A percentile compares a stretch with the other conserved stretches of the same genome.
Conservation (phyloP, 2,797 vertebrate species). For the Salarias fasciatus region DNA sequence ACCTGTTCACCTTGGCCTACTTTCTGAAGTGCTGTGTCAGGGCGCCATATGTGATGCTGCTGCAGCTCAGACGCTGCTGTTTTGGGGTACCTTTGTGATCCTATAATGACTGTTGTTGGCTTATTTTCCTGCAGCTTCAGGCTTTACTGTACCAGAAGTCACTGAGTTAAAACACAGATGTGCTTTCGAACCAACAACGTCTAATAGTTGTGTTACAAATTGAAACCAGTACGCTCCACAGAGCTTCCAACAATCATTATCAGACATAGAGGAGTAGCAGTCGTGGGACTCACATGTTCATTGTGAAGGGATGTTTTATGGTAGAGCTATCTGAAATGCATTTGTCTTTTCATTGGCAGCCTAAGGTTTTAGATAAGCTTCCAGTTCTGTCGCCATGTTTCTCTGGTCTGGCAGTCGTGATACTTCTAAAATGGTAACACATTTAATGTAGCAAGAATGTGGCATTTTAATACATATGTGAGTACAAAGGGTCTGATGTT, state of each 20-base stretch:
- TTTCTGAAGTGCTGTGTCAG: constrained; percentile 64
- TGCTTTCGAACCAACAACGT: constrained; percentile 2
- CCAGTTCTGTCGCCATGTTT: constrained; percentile 16
- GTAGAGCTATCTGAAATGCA: constrained; percentile 2
- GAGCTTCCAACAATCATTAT: background rate
- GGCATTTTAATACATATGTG: too few species aligned
- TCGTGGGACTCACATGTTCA: background rate
- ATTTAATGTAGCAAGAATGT: too few species aligned
- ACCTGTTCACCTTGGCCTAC: constrained; percentile 53
- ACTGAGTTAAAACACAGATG: constrained; percentile 12
- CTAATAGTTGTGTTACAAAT: constrained; percentile 26
- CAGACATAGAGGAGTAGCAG: constrained; percentile 8
- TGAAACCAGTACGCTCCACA: constrained; percentile 3
- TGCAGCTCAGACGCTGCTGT: constrained; percentile 45
- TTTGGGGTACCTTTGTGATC: constrained; percentile 27
- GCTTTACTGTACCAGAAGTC: constrained; percentile 28
- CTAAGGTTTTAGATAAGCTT: constrained; percentile 16
- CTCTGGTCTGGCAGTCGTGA: background rate
- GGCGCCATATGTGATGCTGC: constrained; percentile 41
- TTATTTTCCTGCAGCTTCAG: constrained; percentile 16
- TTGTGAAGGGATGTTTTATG: constrained; percentile 7
- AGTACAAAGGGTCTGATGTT: too few species aligned
- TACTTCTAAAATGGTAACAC: too few species aligned
- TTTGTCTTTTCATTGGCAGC: constrained; percentile 24
- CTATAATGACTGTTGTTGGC: constrained; percentile 8